Percentiles rank a stretch among this genome's conserved stretches.
Conservation (phyloP, 2,113 vertebrate species). For the Pluvianellus socialis region DNA sequence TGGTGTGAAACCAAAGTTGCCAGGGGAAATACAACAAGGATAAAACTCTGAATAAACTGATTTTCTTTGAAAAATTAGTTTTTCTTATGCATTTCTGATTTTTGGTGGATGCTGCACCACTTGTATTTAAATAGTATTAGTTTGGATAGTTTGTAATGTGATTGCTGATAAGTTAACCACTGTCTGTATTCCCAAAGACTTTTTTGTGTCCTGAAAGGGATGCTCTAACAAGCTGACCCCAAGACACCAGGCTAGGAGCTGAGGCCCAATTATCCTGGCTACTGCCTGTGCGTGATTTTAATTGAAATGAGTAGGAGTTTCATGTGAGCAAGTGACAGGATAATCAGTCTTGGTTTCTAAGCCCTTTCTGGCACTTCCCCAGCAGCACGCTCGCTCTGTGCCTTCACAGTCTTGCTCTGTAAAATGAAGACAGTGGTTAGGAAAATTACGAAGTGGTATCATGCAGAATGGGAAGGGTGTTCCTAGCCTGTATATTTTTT, state of each 20-base stretch:
- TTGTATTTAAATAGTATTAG: not conserved
- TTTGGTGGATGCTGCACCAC: not conserved
- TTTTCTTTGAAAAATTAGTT: not conserved
- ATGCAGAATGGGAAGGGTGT: not conserved
- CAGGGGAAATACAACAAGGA: not conserved
- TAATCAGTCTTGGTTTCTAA: conserved; percentile 38
- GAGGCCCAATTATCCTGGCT: conserved; percentile 8
- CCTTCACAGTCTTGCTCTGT: not conserved
- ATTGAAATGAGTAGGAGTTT: conserved; percentile 46
- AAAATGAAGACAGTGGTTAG: not conserved
- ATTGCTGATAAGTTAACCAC: not conserved
- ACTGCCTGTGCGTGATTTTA: conserved; percentile 19
- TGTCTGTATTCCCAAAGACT: not conserved
- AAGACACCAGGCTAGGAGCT: not conserved
- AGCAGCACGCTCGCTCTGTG: not conserved
- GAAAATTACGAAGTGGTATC: not conserved
- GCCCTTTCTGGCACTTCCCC: conserved; percentile 2
- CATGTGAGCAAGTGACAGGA: not conserved
- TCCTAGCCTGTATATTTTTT: not conserved
- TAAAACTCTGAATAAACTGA: not conserved
- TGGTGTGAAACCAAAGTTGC: conserved; percentile 30
- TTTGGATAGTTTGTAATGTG: not conserved
- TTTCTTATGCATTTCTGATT: not conserved
- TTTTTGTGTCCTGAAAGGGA: not conserved
- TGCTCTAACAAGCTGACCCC: conserved; percentile 27